phyloP scores from a whole-genome alignment of 2,888 invertebrate species.

The Trachelus troglodyta region DNA sequence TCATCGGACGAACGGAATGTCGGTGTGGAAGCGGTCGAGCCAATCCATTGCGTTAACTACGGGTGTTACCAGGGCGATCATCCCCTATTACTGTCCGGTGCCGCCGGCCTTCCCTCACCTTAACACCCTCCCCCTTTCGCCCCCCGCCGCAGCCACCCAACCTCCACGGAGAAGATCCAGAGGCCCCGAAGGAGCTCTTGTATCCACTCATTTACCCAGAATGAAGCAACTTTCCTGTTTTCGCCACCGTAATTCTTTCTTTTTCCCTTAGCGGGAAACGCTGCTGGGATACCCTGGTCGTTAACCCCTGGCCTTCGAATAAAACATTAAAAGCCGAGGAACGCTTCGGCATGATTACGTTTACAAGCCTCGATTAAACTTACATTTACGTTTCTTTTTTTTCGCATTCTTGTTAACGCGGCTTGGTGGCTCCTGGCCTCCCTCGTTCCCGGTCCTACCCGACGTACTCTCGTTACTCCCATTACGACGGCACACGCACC shows the following conservation, averaged over 20 bases:
- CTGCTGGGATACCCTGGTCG: slow-evolving; percentile 8
- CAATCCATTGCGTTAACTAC: slow-evolving; percentile 45
- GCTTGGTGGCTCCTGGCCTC: too few species aligned
- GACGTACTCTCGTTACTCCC: not conserved
- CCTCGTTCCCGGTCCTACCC: too few species aligned
- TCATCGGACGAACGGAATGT: not conserved
- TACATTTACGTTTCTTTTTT: not conserved
- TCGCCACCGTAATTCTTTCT: slow-evolving; percentile 9
- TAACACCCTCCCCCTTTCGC: slow-evolving; percentile 18
- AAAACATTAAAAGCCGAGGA: not conserved
- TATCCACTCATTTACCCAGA: slow-evolving; percentile 31
- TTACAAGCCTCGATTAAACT: not conserved
- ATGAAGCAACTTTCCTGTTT: slow-evolving; percentile 21
- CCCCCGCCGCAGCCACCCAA: not conserved
- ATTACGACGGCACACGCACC: not conserved
- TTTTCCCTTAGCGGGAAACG: not conserved
- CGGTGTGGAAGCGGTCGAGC: not conserved
- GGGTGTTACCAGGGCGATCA: slow-evolving; percentile 51
- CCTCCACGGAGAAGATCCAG: not conserved
- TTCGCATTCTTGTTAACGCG: not conserved
- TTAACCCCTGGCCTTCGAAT: slow-evolving; percentile 16
- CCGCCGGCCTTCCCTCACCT: slow-evolving; percentile 40
- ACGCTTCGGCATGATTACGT: not conserved
- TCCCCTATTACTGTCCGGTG: slow-evolving; percentile 46
- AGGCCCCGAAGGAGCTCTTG: slow-evolving; percentile 34